Percentiles rank a stretch among this genome's conserved stretches.
Conservation (phyloP, 2,113 vertebrate genomes). For the Sylvilagus bachmani region DNA sequence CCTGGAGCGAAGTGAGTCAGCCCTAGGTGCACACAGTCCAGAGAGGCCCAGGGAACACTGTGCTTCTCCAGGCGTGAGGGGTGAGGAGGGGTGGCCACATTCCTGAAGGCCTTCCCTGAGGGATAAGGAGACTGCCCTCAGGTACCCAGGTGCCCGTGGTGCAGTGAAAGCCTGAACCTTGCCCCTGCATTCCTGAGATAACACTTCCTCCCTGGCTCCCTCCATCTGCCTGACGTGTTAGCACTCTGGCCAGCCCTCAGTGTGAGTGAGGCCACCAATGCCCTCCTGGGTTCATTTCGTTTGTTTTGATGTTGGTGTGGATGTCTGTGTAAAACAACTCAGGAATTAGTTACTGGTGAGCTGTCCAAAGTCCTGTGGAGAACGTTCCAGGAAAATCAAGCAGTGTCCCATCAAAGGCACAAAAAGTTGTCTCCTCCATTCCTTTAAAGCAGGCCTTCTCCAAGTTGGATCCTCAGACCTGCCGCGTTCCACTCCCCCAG, state of each 20-base stretch:
- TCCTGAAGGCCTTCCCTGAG: constrained; percentile 3
- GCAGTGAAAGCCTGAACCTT: constrained; percentile 56
- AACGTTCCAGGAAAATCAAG: constrained; percentile 59
- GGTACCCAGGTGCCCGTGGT: constrained; percentile 15
- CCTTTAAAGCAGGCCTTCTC: constrained; percentile 23
- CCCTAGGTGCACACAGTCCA: neutral
- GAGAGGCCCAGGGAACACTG: neutral
- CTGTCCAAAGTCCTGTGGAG: constrained; percentile 60
- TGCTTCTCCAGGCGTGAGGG: too few species aligned
- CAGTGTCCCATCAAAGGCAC: constrained; percentile 46
- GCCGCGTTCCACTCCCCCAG: neutral
- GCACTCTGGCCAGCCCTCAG: neutral
- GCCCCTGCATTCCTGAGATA: constrained; percentile 71
- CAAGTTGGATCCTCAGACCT: neutral
- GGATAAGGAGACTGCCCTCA: neutral
- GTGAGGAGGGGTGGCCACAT: neutral
- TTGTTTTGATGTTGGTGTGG: neutral
- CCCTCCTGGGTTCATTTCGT: neutral
- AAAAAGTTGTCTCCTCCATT: neutral
- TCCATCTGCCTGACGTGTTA: neutral
- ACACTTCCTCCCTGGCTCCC: neutral
- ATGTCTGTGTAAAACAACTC: constrained; percentile 50
- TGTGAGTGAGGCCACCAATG: neutral
- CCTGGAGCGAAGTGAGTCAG: neutral
- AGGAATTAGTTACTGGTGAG: constrained; percentile 52